phyloP scores from a whole-genome alignment of 2,797 vertebrate species.

The Lagocephalus sceleratus region DNA sequence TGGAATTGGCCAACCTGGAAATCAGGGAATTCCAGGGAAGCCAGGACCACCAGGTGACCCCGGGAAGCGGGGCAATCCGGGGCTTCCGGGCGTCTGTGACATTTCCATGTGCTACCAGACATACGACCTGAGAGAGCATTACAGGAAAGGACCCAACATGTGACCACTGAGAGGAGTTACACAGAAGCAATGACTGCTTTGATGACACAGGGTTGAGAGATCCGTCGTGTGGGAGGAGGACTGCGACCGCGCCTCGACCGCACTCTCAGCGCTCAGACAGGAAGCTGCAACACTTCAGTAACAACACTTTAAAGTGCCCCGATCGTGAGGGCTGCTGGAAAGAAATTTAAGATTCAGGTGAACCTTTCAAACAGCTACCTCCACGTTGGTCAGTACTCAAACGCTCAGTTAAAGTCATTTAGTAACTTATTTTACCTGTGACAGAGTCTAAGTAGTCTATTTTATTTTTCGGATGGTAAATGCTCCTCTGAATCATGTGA shows the following conservation, averaged over 20 bases:
- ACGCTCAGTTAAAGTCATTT: too few species aligned
- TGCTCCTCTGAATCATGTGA: too few species aligned
- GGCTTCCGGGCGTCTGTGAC: slow-evolving; percentile 76
- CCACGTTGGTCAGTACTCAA: slow-evolving; percentile 13
- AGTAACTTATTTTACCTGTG: too few species aligned
- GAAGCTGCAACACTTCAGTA: too few species aligned
- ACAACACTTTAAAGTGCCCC: too few species aligned
- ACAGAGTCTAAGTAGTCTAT: too few species aligned
- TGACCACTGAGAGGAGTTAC: slow-evolving; percentile 44
- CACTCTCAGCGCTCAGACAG: too few species aligned
- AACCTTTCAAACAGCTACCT: slow-evolving; percentile 35
- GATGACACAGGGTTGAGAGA: slow-evolving; percentile 22
- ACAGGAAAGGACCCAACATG: slow-evolving; percentile 81
- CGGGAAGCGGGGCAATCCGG: slow-evolving; percentile 73
- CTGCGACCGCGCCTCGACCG: too few species aligned
- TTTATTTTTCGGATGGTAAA: too few species aligned
- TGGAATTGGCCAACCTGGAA: slow-evolving; percentile 73
- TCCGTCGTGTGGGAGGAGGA: slow-evolving; percentile 23
- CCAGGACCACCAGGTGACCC: slow-evolving; percentile 67
- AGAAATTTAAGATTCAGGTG: slow-evolving; percentile 1
- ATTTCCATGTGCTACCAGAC: slow-evolving; percentile 77
- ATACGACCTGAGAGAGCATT: slow-evolving; percentile 75
- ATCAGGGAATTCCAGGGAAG: slow-evolving; percentile 73
- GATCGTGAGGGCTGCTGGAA: neutral
- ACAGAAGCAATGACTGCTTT: slow-evolving; percentile 21